Evolutionary conservation across 1,140 invertebrate genomes (phyloP), one percentile per base, ranked within the genome.

Genomic region (Drosophila pruinosa): DNA sequence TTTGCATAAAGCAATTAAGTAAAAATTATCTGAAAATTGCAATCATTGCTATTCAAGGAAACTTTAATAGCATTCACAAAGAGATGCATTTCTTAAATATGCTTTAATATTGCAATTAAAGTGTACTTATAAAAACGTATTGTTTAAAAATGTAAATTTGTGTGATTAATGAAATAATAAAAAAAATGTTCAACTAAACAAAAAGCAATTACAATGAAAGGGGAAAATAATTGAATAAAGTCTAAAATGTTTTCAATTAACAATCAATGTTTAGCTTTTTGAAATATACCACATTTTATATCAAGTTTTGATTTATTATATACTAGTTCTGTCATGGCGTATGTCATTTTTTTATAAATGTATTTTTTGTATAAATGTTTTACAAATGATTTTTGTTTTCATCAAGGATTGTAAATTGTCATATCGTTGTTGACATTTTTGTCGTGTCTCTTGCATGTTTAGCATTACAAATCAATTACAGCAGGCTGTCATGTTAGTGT

Each of bases 381-480:
- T 43, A 8, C 4, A 19, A 19, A 19, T 2, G 19, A 47, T 41
- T 45, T 8, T 10, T 7, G 4, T 58, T 34, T 67, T 14, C 4
- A 3, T 38, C n/a, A n/a, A n/a, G 5, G 10, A 38, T 47, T 34
- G 19, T 22, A 28, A 50, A 31, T n/a, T 31, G 53, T 31, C 48
- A 50, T 26, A 57, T 38, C 34, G 61, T 36, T 77, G 38, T 58
- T 63, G 59, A 75, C 47, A 75, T 61, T 68, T 75, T 53, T 58
- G 58, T 73, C 28, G 43, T 68, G 38, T 70, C 14, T 36, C 31
- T 75, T 63, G 63, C 54, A 73, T 72, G 65, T 71, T 88, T 69
- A 78, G 74, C 82, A 81, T 88, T 88, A 86, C 82, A 88, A 88
- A 86, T 88, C 81, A 86, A 86, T 86, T 86, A 86, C 69, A 64